These are phyloP conservation scores for Zaprionus gabonicus DNA, from an alignment of 1,140 invertebrate genomes.

Conservation along the genomic window DNA sequence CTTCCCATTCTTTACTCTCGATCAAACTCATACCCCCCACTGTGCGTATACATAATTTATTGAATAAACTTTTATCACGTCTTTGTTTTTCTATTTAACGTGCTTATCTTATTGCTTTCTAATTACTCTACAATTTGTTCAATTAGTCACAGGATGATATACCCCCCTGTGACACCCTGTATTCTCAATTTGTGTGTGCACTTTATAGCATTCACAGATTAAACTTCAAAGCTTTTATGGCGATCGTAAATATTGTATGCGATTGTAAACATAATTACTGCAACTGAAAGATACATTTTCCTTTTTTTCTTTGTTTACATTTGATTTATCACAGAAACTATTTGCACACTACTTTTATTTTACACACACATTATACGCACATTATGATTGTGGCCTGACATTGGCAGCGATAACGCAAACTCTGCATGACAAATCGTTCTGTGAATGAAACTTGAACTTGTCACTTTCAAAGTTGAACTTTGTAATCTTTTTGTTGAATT, in stretches of 20 bases:
- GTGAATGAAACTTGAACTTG: constrained; percentile 25
- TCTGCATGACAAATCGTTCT: constrained; percentile 59
- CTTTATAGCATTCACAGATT: constrained; percentile 7
- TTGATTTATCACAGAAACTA: constrained; percentile 16
- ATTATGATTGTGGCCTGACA: constrained; percentile 34
- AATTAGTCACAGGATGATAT: background rate
- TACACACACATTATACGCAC: constrained; percentile 48
- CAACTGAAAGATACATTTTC: constrained; percentile 4
- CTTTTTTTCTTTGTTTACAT: background rate
- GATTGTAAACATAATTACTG: constrained; percentile 19
- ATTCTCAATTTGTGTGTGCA: background rate
- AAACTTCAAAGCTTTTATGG: constrained; percentile 2
- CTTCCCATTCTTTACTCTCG: no score
- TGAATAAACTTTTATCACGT: background rate
- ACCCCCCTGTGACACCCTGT: background rate
- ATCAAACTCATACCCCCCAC: no score
- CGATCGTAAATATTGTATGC: constrained; percentile 5
- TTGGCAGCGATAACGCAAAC: constrained; percentile 38
- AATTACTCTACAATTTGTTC: constrained; percentile 12
- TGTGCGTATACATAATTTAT: constrained; percentile 4
- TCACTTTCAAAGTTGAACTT: constrained; percentile 43
- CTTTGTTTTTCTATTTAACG: background rate
- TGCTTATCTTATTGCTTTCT: background rate
- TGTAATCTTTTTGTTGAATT: constrained; percentile 46
- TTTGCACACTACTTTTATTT: constrained; percentile 47